phyloP scores from a whole-genome alignment of 2,113 vertebrate genomes.

The Corynorhinus townsendii region DNA sequence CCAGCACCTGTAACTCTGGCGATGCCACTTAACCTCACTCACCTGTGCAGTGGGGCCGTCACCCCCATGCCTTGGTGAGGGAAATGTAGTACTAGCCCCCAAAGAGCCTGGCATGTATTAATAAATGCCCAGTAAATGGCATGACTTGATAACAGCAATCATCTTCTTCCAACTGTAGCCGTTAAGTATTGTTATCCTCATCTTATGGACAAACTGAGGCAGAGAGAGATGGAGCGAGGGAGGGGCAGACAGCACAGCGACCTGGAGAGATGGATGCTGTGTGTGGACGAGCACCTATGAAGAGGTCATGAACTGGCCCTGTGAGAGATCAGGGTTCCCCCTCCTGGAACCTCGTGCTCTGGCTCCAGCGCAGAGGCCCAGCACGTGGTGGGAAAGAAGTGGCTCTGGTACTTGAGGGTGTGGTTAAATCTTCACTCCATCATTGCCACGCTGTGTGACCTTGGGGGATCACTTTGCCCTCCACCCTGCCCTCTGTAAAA shows the following conservation, averaged over 20 bases:
- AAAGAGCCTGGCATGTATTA: accelerated
- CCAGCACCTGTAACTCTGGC: neutral
- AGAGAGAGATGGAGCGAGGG: neutral
- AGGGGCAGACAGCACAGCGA: neutral
- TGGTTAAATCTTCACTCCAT: neutral
- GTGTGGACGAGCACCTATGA: neutral
- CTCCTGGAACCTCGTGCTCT: neutral
- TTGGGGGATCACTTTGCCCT: neutral
- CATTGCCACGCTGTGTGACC: neutral
- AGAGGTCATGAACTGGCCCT: neutral
- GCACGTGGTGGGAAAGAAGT: no score
- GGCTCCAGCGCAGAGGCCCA: neutral
- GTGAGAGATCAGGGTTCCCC: accelerated
- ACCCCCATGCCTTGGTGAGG: no score
- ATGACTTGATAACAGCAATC: neutral
- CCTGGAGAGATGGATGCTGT: neutral
- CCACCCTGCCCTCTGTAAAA: neutral
- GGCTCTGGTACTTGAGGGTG: neutral
- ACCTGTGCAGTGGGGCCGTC: no score
- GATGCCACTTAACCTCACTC: neutral
- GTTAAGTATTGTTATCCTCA: neutral
- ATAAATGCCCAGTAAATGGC: neutral
- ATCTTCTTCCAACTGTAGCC: neutral
- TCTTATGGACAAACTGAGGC: neutral
- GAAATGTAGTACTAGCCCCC: accelerated